These are phyloP conservation scores for Trissonchulus latispiculum DNA, from an alignment of 2,888 invertebrate genomes.

Conservation along the genomic window DNA sequence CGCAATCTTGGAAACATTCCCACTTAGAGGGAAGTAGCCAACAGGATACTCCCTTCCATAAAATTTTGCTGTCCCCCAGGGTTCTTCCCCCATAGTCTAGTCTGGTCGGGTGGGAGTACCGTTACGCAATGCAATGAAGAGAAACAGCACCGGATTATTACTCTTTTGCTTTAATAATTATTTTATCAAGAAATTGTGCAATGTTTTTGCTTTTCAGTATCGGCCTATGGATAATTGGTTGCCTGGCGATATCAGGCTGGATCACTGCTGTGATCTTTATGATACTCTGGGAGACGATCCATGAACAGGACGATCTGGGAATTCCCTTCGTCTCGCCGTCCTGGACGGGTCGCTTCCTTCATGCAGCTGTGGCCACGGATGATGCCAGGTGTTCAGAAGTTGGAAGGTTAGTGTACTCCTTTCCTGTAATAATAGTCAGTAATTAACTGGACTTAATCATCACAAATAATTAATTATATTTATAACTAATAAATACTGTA, in stretches of 20 bases:
- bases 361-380: conserved; percentile 8
- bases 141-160: no score
- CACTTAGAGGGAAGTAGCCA: no score
- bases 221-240: neutral
- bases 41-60: no score
- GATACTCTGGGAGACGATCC: neutral
- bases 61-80: no score
- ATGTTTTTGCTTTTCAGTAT: neutral
- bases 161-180: no score
- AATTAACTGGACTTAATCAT: no score
- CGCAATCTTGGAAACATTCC: no score
- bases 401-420: neutral
- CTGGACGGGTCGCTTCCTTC: neutral
- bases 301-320: neutral
- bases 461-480: neutral
- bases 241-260: conserved; percentile 2
- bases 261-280: conserved; percentile 1
- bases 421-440: no score
- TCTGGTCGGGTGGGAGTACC: no score
- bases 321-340: neutral
- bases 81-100: no score
- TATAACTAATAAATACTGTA: no score
- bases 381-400: neutral
- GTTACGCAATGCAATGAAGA: no score
- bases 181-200: neutral